Conservation (phyloP, 2,797 vertebrate genomes). For the Sebastes goodei region DNA sequence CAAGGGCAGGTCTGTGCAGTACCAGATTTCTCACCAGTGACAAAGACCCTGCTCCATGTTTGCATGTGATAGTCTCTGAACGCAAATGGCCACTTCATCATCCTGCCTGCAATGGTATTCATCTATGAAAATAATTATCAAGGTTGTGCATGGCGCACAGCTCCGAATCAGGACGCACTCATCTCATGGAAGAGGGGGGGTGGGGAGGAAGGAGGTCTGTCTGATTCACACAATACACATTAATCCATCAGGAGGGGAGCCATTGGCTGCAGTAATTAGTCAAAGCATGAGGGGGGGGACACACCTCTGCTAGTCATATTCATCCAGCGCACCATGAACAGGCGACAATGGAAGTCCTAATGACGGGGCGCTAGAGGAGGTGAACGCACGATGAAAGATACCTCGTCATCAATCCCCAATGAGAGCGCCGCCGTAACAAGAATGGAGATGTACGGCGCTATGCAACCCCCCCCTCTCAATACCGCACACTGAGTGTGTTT, state of each 20-base stretch:
- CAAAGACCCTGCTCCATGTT: slow-evolving; percentile 87
- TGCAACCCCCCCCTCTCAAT: slow-evolving; percentile 41
- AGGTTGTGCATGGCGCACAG: slow-evolving; percentile 87
- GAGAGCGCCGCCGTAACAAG: slow-evolving; percentile 54
- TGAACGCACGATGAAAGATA: slow-evolving; percentile 57
- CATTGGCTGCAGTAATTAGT: slow-evolving; percentile 94
- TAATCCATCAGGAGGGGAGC: slow-evolving; percentile 90
- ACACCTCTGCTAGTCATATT: slow-evolving; percentile 88
- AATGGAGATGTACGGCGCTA: slow-evolving; percentile 60
- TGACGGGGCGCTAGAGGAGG: slow-evolving; percentile 63
- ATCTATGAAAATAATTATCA: slow-evolving; percentile 99
- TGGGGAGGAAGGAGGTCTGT: slow-evolving; percentile 20
- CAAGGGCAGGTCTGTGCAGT: slow-evolving; percentile 49
- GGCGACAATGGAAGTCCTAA: slow-evolving; percentile 67
- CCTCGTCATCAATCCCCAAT: slow-evolving; percentile 75
- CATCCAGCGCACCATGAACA: slow-evolving; percentile 63
- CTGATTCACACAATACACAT: slow-evolving; percentile 86
- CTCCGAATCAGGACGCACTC: slow-evolving; percentile 84
- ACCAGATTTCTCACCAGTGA: slow-evolving; percentile 71
- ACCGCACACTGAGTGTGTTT: slow-evolving; percentile 80
- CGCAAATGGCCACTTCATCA: slow-evolving; percentile 94
- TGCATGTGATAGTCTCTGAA: slow-evolving; percentile 87
- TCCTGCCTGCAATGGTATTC: slow-evolving; percentile 91
- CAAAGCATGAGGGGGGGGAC: slow-evolving; percentile 68
- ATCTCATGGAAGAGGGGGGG: slow-evolving; percentile 27